These are phyloP conservation scores for Acrobasis suavella DNA, from an alignment of 2,888 invertebrate genomes.

Conservation along the genomic window DNA sequence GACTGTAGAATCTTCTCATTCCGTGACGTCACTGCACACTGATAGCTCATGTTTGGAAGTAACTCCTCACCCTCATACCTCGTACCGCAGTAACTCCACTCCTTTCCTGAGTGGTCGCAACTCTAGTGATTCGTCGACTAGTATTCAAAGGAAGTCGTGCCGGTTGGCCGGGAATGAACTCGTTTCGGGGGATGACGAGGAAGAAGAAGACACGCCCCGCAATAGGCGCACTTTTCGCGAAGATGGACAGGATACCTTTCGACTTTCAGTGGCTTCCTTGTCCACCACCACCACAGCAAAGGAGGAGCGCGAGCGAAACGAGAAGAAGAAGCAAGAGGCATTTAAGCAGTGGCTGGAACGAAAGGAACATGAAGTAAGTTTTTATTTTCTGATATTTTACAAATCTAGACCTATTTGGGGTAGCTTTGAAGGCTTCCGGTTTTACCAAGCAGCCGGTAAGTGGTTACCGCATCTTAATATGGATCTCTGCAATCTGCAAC, in stretches of 20 bases:
- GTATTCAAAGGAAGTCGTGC: slow-evolving; percentile 69
- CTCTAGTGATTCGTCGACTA: slow-evolving; percentile 59
- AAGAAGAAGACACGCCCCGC: slow-evolving; percentile 58
- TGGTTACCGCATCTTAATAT: no score
- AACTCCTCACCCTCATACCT: slow-evolving; percentile 73
- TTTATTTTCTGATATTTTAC: neutral
- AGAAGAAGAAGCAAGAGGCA: slow-evolving; percentile 66
- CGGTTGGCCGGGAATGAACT: slow-evolving; percentile 44
- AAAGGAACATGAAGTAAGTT: slow-evolving; percentile 70
- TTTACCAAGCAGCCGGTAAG: no score
- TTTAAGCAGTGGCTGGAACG: slow-evolving; percentile 69
- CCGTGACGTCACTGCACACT: slow-evolving; percentile 66
- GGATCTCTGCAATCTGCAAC: no score
- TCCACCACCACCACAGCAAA: slow-evolving; percentile 75
- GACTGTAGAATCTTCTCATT: slow-evolving; percentile 66
- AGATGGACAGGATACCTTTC: slow-evolving; percentile 69
- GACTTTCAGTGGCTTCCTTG: slow-evolving; percentile 69
- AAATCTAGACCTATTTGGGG: no score
- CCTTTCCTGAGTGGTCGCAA: slow-evolving; percentile 67
- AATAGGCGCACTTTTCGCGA: slow-evolving; percentile 64
- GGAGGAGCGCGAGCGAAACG: slow-evolving; percentile 68
- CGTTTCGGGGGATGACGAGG: slow-evolving; percentile 32
- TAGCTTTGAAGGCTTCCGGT: no score
- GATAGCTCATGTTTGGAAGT: slow-evolving; percentile 57
- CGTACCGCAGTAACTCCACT: slow-evolving; percentile 71